Conservation (phyloP, 2,888 invertebrate species). For the Stictocephala bisonia region DNA sequence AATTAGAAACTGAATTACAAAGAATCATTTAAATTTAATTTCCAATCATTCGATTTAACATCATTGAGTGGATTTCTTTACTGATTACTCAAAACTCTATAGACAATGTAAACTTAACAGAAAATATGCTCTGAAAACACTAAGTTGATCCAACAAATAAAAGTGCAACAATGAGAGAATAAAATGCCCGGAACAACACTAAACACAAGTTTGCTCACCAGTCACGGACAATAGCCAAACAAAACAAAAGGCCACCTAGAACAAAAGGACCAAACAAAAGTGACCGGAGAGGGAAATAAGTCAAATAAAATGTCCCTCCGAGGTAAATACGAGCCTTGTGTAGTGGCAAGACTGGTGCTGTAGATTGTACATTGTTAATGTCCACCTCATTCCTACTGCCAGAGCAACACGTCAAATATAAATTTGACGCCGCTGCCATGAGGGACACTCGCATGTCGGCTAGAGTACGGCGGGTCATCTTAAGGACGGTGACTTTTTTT, state of each 20-base stretch:
- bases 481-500: too few relatives aligned
- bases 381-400: too few relatives aligned
- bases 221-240: constrained; percentile 36
- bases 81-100: too few relatives aligned
- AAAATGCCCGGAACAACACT: constrained; percentile 17
- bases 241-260: constrained; percentile 30
- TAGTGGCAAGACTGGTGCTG: constrained; percentile 40
- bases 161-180: constrained; percentile 14
- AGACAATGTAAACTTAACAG: too few relatives aligned
- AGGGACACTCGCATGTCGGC: too few relatives aligned
- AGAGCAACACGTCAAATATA: too few relatives aligned
- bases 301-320: constrained; percentile 46
- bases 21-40: too few relatives aligned
- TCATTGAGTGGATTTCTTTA: too few relatives aligned
- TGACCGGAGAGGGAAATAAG: constrained; percentile 40
- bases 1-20: too few relatives aligned
- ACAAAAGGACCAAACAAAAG: constrained; percentile 41
- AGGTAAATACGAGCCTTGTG: constrained; percentile 30
- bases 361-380: constrained; percentile 27
- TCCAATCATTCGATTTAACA: too few relatives aligned
- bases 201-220: constrained; percentile 28
- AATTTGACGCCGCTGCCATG: too few relatives aligned
- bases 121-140: constrained; percentile 8
- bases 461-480: too few relatives aligned
- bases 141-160: constrained; percentile 29